Evolutionary conservation across 2,797 vertebrate species (phyloP), one percentile per base, ranked within the genome.

Genomic region (Tragelaphus oryx): DNA sequence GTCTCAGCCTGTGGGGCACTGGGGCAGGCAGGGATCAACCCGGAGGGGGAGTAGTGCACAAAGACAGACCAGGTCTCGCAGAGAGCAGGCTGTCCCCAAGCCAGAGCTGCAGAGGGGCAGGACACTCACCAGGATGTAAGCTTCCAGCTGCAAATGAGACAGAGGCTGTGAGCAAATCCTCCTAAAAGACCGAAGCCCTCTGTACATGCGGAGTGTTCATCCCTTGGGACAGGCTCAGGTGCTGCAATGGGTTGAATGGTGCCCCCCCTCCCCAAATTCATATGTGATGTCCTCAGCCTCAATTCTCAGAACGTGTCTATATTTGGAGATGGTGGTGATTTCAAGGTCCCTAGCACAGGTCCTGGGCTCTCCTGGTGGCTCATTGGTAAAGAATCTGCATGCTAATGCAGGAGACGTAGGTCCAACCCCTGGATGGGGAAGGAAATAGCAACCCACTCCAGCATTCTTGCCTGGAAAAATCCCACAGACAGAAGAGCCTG

Each of bases 101-200:
- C 16, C 79, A 75, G 13, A 74, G 68, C 59, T 1, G 12, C 8
- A 18, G 65, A 44, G 55, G 54, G 75, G 12, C 26, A 44, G 50
- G 30, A 96, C 98, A 99, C 99, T 99, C 98, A 99, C 99, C 99
- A 99, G 98, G 96, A 99, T 97, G 91, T 99, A 99, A 18, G 99
- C 99, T 96, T 99, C 99, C 87, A 99, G 98, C 99, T 99, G 97
- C 93, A 97, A 97, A 54, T 68, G 81, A 95, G 60, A 79, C 79
- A 93, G 65, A 33, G 48, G 24, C 54, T 4, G 89, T 87, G 10
- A 95, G 88, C 2, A 85, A 74, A 91, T 16, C 33, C 4, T 52
- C 30, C 60, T 2, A 6, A 11, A 33, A 46, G 18, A 5, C 60
- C 50, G 11, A 13, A n/a, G 7, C 14, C 79, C 84, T 71, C 41